These are phyloP conservation scores for Quadriops clusia DNA, from an alignment of 2,888 invertebrate genomes.

Conservation along the genomic window DNA sequence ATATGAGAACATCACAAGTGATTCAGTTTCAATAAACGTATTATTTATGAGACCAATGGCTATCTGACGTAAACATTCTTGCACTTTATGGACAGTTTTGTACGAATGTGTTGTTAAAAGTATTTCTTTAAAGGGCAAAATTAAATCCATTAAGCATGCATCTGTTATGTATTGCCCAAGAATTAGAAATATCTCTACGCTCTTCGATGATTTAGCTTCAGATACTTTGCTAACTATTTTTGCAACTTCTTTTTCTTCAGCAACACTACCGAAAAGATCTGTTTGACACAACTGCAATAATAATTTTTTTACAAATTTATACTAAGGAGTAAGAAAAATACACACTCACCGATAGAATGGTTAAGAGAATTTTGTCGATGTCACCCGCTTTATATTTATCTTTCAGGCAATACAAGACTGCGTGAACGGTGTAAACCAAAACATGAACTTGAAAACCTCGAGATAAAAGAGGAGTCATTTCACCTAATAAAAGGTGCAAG, in stretches of 20 bases:
- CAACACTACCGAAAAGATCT: slow-evolving; percentile 77
- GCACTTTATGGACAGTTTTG: slow-evolving; percentile 66
- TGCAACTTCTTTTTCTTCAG: slow-evolving; percentile 86
- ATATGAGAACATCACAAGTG: slow-evolving; percentile 68
- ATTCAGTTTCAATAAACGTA: slow-evolving; percentile 55
- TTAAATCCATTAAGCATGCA: slow-evolving; percentile 59
- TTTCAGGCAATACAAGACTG: slow-evolving; percentile 63
- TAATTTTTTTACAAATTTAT: slow-evolving; percentile 8
- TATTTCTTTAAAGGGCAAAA: slow-evolving; percentile 73
- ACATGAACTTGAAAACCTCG: slow-evolving; percentile 93
- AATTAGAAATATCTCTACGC: slow-evolving; percentile 74
- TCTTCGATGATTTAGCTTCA: slow-evolving; percentile 76
- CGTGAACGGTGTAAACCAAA: slow-evolving; percentile 76
- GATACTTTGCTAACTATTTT: slow-evolving; percentile 70
- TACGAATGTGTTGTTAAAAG: slow-evolving; percentile 66
- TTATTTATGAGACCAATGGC: slow-evolving; percentile 76
- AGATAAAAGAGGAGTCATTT: slow-evolving; percentile 67
- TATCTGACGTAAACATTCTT: slow-evolving; percentile 68
- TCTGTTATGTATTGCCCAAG: slow-evolving; percentile 69
- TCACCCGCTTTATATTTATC: slow-evolving; percentile 60
- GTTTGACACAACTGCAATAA: slow-evolving; percentile 57
- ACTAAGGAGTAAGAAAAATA: slow-evolving; percentile 5
- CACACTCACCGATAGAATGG: slow-evolving; percentile 56
- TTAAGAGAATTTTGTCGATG: slow-evolving; percentile 65
- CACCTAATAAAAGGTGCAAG: slow-evolving; percentile 63